Conservation (phyloP, 2,113 vertebrate species). For the Pangasianodon gigas region DNA sequence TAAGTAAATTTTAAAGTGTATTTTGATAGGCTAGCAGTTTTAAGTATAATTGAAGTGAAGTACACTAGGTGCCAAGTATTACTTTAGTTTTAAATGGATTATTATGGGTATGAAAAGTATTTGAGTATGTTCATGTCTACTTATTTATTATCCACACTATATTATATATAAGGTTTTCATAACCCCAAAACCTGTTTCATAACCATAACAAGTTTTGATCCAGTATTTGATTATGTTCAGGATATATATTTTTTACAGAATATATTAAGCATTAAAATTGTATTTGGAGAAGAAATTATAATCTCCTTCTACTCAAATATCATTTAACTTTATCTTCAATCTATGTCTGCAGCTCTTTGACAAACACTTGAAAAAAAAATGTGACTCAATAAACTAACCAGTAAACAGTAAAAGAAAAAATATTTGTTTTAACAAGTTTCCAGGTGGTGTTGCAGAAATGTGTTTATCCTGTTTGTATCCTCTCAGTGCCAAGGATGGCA, state of each 20-base stretch:
- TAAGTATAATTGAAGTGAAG: too few species aligned
- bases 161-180: not conserved
- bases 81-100: too few species aligned
- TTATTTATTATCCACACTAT: too few species aligned
- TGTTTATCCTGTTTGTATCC: constrained; percentile 3
- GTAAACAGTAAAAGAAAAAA: not conserved
- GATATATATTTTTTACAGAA: not conserved
- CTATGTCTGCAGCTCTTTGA: not conserved
- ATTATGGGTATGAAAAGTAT: too few species aligned
- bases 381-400: not conserved
- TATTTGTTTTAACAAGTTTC: constrained; percentile 3
- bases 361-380: not conserved
- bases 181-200: not conserved
- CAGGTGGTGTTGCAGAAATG: constrained; percentile 7
- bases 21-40: too few species aligned
- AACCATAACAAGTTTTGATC: not conserved
- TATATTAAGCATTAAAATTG: not conserved
- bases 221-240: not conserved
- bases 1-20: not conserved
- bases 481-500: not conserved
- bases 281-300: not conserved
- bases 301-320: not conserved
- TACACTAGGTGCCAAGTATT: too few species aligned
- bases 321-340: not conserved
- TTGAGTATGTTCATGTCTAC: too few species aligned